Base-by-base conservation (phyloP, 2,888 invertebrate species). In the Polymixis flavicincta region DNA sequence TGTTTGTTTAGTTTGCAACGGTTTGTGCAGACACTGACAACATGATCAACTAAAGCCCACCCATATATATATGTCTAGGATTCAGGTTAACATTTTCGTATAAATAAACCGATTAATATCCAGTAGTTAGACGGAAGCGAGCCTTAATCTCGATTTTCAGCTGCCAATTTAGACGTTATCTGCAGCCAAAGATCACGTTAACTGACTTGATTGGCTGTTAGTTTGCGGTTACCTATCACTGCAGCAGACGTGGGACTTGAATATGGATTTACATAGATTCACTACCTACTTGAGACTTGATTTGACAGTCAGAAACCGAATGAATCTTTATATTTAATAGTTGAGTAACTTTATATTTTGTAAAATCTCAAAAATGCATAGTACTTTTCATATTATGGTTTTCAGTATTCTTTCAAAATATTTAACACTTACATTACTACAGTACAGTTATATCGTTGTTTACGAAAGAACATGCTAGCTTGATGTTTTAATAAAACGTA, bases 201-300 rank as follows among this genome's bases (percentile, higher is more conserved):
- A n/a, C 17, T 25, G 32, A 63, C 52, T 73, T 25, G 13, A 72
- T 57, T 25, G 25, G 22, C 22, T 8, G 13, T 22, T 32, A 68
- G 14, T 37, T 71, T 19, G 22, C 19, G 54, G 3, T 19, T 71
- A 67, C 54, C 45, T 25, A 71, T 71, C 71, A 55, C 13, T 55
- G 19, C 9, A 45, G 19, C n/a, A 32, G n/a, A 64, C 69, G 25
- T 22, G 37, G 9, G 25, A 25, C 14, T 65, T 45, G 11, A 64
- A 4, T 19, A 19, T 65, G 28, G 14, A 28, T 28, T n/a, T n/a
- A n/a, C n/a, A n/a, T 22, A 22, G 14, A 50, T 70, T n/a, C 19
- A 65, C 8, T 48, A 32, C n/a, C n/a, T 8, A n/a, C n/a, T n/a
- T n/a, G n/a, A n/a, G n/a, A 37, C 11, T 22, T 8, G 19, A 28